Percentiles rank a stretch among this genome's conserved stretches.
Evolutionary conservation across 2,113 vertebrate genomes (phyloP).

Genomic region (Garra rufa): DNA sequence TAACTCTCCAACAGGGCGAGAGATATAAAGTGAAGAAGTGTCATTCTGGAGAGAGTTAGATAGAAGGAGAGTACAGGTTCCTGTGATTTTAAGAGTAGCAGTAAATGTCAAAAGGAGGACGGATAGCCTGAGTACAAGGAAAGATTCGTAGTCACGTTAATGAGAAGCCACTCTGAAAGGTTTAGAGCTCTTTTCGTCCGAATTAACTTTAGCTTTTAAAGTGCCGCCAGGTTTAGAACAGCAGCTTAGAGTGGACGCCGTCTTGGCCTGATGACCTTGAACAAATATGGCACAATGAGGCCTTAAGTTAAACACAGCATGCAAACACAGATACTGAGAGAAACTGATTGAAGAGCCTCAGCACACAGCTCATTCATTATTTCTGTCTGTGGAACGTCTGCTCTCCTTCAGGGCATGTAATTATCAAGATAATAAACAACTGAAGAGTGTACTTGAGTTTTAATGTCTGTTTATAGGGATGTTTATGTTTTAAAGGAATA

Average conservation of each 20-base stretch:
- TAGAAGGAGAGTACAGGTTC: background rate
- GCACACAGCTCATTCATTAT: slow-evolving; percentile 34
- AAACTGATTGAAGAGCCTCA: background rate
- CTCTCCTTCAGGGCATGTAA: slow-evolving; percentile 20
- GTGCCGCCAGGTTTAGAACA: background rate
- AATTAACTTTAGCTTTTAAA: slow-evolving; percentile 30
- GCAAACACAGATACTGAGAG: background rate
- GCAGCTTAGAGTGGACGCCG: background rate
- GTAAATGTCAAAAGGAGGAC: slow-evolving; percentile 12
- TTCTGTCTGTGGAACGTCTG: background rate
- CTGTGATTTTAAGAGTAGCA: slow-evolving; percentile 13
- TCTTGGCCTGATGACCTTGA: slow-evolving; percentile 32
- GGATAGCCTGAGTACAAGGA: background rate
- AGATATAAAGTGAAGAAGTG: slow-evolving; percentile 24
- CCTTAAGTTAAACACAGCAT: background rate
- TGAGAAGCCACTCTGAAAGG: slow-evolving; percentile 22
- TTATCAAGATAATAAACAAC: slow-evolving; percentile 42
- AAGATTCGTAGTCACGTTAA: background rate
- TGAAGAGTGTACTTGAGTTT: background rate
- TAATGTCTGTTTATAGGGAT: slow-evolving; percentile 3
- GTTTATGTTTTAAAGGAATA: slow-evolving; percentile 25
- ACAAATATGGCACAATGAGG: background rate
- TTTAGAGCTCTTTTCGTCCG: background rate
- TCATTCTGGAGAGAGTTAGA: slow-evolving; percentile 24
- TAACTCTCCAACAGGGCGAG: slow-evolving; percentile 16